phyloP scores from a whole-genome alignment of 2,888 invertebrate genomes.

The Nasonia oneida region DNA sequence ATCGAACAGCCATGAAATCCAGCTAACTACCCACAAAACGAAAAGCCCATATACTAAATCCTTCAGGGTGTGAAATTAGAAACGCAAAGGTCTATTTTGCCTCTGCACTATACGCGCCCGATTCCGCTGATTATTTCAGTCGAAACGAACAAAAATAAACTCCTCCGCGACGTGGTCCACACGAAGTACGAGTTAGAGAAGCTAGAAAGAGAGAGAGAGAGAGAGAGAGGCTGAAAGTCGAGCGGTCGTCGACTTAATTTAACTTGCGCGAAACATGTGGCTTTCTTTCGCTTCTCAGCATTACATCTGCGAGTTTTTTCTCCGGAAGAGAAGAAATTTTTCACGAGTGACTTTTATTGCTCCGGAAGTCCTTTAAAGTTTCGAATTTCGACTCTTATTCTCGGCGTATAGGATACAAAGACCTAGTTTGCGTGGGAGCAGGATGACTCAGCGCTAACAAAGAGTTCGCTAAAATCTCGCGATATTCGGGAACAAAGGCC shows the following conservation, averaged over 20 bases:
- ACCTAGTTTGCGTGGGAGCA: neutral
- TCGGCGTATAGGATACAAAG: neutral
- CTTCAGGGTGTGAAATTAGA: conserved; percentile 20
- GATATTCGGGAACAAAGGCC: neutral
- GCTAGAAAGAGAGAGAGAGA: neutral
- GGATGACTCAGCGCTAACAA: conserved; percentile 10
- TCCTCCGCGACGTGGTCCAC: neutral
- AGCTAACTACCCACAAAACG: neutral
- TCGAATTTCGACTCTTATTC: neutral
- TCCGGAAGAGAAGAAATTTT: neutral
- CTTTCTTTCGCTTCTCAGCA: conserved; percentile 4
- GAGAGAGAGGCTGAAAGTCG: neutral
- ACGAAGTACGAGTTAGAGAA: neutral
- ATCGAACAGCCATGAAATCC: neutral
- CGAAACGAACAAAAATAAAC: conserved; percentile 53
- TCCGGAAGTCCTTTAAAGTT: neutral
- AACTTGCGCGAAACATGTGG: neutral
- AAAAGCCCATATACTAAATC: neutral
- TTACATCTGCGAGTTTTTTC: neutral
- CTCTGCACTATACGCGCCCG: neutral
- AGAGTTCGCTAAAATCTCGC: neutral
- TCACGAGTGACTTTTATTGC: neutral
- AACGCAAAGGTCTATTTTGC: conserved; percentile 15
- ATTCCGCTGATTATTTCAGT: conserved; percentile 49
- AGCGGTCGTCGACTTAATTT: conserved; percentile 25